These are phyloP conservation scores for Morphnarchus princeps DNA, from an alignment of 2,113 vertebrate species.

Conservation along the genomic window DNA sequence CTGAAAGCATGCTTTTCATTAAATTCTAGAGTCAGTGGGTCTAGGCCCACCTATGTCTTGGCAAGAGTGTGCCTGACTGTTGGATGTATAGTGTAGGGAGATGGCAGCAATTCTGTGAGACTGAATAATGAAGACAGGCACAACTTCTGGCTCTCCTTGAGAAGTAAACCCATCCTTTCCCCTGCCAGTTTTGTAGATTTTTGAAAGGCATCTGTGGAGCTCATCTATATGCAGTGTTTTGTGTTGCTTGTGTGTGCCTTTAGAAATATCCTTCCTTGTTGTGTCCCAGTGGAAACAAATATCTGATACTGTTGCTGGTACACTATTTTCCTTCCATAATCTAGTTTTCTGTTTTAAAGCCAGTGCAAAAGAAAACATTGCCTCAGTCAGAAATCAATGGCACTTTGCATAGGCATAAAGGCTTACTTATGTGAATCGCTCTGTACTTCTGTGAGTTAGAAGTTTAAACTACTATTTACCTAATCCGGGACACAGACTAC, in stretches of 20 bases:
- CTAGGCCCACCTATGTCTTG: not conserved
- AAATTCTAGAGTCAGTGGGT: not conserved
- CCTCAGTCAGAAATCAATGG: not conserved
- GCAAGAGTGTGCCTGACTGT: not conserved
- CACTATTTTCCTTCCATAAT: not conserved
- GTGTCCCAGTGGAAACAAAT: not conserved
- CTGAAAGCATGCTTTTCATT: not conserved
- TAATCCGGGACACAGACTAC: not conserved
- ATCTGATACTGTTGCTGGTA: not conserved
- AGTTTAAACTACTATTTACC: not conserved
- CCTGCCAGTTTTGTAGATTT: not conserved
- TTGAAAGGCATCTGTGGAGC: not conserved
- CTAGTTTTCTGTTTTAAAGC: not conserved
- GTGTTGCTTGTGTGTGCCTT: not conserved
- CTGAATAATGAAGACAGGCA: not conserved
- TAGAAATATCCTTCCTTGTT: not conserved
- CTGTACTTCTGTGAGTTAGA: not conserved
- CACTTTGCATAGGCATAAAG: not conserved
- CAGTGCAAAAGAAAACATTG: not conserved
- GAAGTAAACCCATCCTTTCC: not conserved
- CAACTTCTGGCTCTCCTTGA: not conserved
- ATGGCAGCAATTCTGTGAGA: not conserved
- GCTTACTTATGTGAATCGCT: not conserved
- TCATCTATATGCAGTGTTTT: rapidly evolving
- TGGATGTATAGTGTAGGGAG: not conserved